A percentile compares a stretch with the other conserved stretches of the same genome.
Evolutionary conservation across 2,888 invertebrate genomes (phyloP).

Genomic region (Lacanobia wlatinum): DNA sequence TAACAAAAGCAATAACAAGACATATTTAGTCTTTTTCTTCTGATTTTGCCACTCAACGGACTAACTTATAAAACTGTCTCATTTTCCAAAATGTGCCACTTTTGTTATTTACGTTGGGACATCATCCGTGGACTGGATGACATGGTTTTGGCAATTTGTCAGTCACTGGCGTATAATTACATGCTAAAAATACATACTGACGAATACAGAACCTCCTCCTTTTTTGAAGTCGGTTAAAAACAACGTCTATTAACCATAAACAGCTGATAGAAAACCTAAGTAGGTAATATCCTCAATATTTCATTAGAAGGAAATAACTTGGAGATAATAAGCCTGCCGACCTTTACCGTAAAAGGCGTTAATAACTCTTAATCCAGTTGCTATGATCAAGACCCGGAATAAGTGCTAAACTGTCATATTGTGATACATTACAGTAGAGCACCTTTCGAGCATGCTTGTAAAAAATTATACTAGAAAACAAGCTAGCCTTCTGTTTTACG

Average conservation of each 20-base stretch:
- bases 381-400: slow-evolving; percentile 40
- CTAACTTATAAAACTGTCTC: too few relatives aligned
- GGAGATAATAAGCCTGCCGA: slow-evolving; percentile 22
- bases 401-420: not conserved
- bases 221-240: not conserved
- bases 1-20: not conserved
- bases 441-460: slow-evolving; percentile 1
- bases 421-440: not conserved
- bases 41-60: too few relatives aligned
- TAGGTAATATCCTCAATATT: slow-evolving; percentile 6
- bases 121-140: too few relatives aligned
- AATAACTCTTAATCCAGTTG: slow-evolving; percentile 15
- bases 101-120: too few relatives aligned
- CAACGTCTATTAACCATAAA: not conserved
- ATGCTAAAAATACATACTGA: too few relatives aligned
- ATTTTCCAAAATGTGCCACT: too few relatives aligned
- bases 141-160: too few relatives aligned
- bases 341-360: slow-evolving; percentile 42
- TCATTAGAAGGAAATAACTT: slow-evolving; percentile 30
- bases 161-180: too few relatives aligned
- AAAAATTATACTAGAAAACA: not conserved
- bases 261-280: not conserved
- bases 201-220: too few relatives aligned
- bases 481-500: too few relatives aligned
- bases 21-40: too few relatives aligned